Percentiles rank a stretch among this genome's conserved stretches.
Conservation (phyloP, 2,888 invertebrate species). For the Microdon myrmicae region DNA sequence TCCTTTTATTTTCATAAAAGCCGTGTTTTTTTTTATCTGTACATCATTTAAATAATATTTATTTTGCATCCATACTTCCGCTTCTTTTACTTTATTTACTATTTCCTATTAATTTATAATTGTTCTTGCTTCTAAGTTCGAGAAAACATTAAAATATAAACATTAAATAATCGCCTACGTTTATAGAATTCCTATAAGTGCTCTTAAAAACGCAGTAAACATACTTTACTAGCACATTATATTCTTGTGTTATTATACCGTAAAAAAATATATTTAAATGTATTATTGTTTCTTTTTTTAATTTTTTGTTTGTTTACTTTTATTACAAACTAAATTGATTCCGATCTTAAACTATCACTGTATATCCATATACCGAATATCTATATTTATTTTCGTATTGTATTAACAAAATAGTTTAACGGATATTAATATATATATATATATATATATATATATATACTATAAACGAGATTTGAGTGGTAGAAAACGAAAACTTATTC, state of each 20-base stretch:
- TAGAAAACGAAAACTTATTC: slow-evolving; percentile 6
- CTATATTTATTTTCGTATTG: too few species aligned
- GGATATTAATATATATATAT: slow-evolving; percentile 14
- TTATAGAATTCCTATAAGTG: slow-evolving; percentile 28
- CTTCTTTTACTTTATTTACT: slow-evolving; percentile 32
- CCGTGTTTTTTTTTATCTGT: slow-evolving; percentile 37
- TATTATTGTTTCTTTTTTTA: slow-evolving; percentile 11
- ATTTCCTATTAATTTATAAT: slow-evolving; percentile 26
- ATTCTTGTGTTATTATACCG: slow-evolving; percentile 19
- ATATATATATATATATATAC: slow-evolving; percentile 2
- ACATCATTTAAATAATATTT: slow-evolving; percentile 34
- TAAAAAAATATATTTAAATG: slow-evolving; percentile 47
- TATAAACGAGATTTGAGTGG: slow-evolving; percentile 1
- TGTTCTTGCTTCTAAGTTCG: slow-evolving; percentile 28
- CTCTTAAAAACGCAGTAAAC: slow-evolving; percentile 25
- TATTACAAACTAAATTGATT: slow-evolving; percentile 24
- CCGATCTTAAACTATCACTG: slow-evolving; percentile 42
- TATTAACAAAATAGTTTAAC: too few species aligned
- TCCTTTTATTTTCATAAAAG: slow-evolving; percentile 14
- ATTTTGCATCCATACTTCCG: slow-evolving; percentile 19
- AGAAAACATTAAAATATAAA: slow-evolving; percentile 10
- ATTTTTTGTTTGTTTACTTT: slow-evolving; percentile 3
- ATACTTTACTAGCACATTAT: too few species aligned
- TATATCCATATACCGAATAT: too few species aligned
- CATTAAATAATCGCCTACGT: slow-evolving; percentile 21